Evolutionary conservation across 2,113 vertebrate species (phyloP).

Genomic region (Lophochroa leadbeateri): DNA sequence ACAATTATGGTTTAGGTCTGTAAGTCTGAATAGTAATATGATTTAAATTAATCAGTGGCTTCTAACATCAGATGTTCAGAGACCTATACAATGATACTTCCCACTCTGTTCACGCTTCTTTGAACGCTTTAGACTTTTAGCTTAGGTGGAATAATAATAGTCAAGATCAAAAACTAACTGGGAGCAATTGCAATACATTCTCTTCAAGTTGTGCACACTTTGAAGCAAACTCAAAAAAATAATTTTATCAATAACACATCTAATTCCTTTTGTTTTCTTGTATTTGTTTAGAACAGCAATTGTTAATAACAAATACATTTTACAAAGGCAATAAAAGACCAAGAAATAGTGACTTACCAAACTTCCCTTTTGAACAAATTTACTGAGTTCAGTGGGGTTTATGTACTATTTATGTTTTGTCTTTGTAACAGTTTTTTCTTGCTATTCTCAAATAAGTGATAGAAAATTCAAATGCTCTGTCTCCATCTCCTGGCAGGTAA

Average conservation of each 20-base stretch:
- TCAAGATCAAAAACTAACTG: neutral
- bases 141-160: neutral
- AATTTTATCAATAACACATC: neutral
- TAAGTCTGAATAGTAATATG: neutral
- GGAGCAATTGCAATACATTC: neutral
- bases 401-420: neutral
- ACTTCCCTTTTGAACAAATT: neutral
- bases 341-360: neutral
- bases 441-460: neutral
- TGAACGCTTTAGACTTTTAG: neutral
- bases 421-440: neutral
- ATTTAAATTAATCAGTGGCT: neutral
- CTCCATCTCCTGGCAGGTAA: conserved; percentile 52
- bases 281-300: neutral
- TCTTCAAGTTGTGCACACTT: neutral
- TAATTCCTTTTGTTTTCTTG: neutral
- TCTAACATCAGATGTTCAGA: neutral
- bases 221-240: neutral
- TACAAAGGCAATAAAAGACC: neutral
- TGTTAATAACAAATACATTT: neutral
- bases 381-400: neutral
- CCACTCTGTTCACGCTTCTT: neutral
- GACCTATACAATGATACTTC: neutral
- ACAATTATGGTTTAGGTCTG: neutral
- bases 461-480: conserved; percentile 38